A percentile compares a stretch with the other conserved stretches of the same genome.
phyloP scores from a whole-genome alignment of 1,140 invertebrate genomes.

The Cryptotermes secundus region DNA sequence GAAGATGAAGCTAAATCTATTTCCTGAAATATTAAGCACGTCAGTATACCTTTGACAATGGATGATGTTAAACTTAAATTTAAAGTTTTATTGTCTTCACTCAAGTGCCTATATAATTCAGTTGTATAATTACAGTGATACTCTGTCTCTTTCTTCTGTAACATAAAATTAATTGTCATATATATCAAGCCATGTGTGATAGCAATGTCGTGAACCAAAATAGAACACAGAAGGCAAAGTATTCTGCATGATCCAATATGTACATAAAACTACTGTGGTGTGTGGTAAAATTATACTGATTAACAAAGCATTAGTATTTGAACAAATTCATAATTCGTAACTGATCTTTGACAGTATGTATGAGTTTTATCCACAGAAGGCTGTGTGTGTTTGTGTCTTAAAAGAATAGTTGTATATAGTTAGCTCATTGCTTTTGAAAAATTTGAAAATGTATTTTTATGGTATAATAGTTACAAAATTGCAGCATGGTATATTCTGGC shows the following conservation, averaged over 20 bases:
- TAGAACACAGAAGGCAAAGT: no score
- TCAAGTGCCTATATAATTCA: neutral
- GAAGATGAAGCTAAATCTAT: no score
- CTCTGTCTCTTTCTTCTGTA: neutral
- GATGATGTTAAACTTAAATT: no score
- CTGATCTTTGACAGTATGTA: neutral
- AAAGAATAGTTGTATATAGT: neutral
- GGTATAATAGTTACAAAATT: neutral
- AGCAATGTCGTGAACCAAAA: neutral
- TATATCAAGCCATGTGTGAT: neutral
- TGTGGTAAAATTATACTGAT: neutral
- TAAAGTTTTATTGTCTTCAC: neutral
- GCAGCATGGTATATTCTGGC: neutral
- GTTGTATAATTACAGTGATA: neutral
- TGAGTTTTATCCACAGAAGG: conserved; percentile 3
- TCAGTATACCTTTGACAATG: no score
- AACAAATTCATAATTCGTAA: neutral
- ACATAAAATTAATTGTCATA: neutral
- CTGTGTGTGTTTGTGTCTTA: conserved; percentile 11
- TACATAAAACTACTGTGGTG: neutral
- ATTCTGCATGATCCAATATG: neutral
- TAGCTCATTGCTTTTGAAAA: neutral
- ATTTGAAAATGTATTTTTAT: conserved; percentile 7
- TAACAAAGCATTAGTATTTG: neutral
- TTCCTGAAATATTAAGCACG: no score